Evolutionary conservation across 2,113 vertebrate species (phyloP).

Genomic region (Spea bombifrons): DNA sequence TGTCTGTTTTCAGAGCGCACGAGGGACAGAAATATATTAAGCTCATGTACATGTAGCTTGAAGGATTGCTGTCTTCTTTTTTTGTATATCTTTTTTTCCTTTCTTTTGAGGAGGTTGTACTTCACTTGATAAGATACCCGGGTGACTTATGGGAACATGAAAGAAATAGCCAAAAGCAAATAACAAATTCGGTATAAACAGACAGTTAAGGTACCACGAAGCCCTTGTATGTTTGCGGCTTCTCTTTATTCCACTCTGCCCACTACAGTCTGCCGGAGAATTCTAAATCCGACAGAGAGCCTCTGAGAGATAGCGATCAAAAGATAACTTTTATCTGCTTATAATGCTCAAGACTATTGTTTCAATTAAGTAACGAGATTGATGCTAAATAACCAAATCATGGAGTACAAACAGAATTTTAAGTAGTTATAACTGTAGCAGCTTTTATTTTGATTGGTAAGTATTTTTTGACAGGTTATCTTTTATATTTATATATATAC

Average conservation of each 20-base stretch:
- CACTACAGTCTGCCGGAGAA: constrained; percentile 11
- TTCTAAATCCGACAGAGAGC: neutral
- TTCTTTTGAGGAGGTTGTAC: constrained; percentile 33
- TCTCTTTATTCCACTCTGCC: constrained; percentile 23
- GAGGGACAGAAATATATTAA: constrained; percentile 40
- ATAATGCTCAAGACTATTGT: neutral
- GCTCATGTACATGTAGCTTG: constrained; percentile 37
- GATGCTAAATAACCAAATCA: neutral
- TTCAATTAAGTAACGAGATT: neutral
- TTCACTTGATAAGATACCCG: constrained; percentile 40
- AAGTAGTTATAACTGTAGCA: too few species aligned
- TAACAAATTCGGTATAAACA: constrained; percentile 38
- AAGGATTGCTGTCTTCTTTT: constrained; percentile 25
- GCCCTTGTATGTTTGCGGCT: constrained; percentile 11
- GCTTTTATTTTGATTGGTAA: too few species aligned
- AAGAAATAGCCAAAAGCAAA: constrained; percentile 34
- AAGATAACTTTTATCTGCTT: neutral
- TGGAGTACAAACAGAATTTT: too few species aligned
- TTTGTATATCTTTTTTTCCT: neutral
- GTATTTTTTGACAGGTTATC: too few species aligned
- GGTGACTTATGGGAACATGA: constrained; percentile 36
- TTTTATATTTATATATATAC: too few species aligned
- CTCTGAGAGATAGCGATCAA: neutral
- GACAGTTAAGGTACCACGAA: constrained; percentile 27
- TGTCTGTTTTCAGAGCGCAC: constrained; percentile 31